Evolutionary conservation across 2,888 invertebrate genomes (phyloP).

Genomic region (Endomychus coccineus): DNA sequence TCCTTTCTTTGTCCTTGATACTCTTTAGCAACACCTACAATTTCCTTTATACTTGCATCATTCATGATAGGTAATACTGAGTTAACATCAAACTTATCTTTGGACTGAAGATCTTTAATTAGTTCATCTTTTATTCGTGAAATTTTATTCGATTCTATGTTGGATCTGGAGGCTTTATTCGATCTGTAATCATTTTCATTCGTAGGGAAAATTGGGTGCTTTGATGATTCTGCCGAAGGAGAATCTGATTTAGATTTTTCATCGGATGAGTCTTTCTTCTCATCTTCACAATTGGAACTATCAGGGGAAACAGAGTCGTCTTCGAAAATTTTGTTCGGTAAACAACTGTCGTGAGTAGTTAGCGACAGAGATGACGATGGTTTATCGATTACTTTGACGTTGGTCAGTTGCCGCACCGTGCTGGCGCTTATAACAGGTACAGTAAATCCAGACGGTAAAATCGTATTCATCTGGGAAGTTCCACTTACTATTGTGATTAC

Average conservation of each 20-base stretch:
- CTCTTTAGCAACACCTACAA: no score
- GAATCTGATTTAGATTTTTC: constrained; percentile 32
- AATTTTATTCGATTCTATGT: no score
- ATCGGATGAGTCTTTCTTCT: constrained; percentile 36
- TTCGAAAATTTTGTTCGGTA: constrained; percentile 61
- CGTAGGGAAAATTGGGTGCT: constrained; percentile 23
- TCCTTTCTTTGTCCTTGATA: no score
- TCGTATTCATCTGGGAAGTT: constrained; percentile 39
- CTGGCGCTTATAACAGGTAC: constrained; percentile 43
- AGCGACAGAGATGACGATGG: constrained; percentile 45
- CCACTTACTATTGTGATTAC: constrained; percentile 41
- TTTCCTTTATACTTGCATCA: no score
- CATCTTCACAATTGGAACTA: constrained; percentile 42
- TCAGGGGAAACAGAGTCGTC: constrained; percentile 59
- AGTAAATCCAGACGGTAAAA: constrained; percentile 38
- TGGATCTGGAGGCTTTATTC: constrained; percentile 1
- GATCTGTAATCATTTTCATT: constrained; percentile 2
- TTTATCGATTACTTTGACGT: constrained; percentile 45
- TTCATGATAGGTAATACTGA: no score
- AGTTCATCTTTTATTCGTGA: no score
- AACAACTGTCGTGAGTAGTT: constrained; percentile 51
- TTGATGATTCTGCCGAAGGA: constrained; percentile 21
- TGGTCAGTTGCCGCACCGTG: constrained; percentile 40
- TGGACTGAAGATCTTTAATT: no score
- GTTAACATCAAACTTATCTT: no score